Conservation (phyloP, 2,797 vertebrate genomes). For the Squalus acanthias region DNA sequence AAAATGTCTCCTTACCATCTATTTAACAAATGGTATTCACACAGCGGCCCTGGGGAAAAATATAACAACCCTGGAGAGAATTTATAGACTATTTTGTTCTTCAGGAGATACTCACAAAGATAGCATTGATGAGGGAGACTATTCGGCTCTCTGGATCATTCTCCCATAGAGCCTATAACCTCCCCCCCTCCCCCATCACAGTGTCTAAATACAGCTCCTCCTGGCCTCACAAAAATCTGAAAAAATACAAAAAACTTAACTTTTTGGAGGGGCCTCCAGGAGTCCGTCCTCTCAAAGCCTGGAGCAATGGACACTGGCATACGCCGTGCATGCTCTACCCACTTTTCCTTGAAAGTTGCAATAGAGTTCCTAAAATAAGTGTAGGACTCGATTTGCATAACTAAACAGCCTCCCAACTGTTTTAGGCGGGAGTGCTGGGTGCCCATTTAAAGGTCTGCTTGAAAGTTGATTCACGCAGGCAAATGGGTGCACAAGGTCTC, state of each 20-base stretch:
- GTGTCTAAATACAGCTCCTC: not conserved
- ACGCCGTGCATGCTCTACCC: not conserved
- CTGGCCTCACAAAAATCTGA: not conserved
- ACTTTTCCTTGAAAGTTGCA: not conserved
- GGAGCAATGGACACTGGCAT: not conserved
- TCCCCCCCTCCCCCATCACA: not conserved
- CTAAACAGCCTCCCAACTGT: not conserved
- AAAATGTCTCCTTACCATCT: not conserved
- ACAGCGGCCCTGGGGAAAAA: not conserved
- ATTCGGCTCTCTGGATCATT: not conserved
- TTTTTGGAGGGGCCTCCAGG: not conserved
- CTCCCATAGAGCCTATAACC: not conserved
- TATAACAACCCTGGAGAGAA: not conserved
- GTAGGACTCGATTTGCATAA: not conserved
- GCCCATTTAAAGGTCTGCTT: not conserved
- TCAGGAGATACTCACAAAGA: not conserved
- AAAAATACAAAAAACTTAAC: not conserved
- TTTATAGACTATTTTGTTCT: not conserved
- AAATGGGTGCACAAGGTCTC: not conserved
- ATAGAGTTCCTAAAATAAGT: not conserved
- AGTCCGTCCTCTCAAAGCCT: not conserved
- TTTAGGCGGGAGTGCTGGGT: not conserved
- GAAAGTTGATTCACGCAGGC: not conserved
- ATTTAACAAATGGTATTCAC: not conserved
- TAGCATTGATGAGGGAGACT: not conserved